Percentiles rank a stretch among this genome's conserved stretches.
These are phyloP conservation scores for Cyaniris semiargus DNA, from an alignment of 2,888 invertebrate species.

Conservation along the genomic window DNA sequence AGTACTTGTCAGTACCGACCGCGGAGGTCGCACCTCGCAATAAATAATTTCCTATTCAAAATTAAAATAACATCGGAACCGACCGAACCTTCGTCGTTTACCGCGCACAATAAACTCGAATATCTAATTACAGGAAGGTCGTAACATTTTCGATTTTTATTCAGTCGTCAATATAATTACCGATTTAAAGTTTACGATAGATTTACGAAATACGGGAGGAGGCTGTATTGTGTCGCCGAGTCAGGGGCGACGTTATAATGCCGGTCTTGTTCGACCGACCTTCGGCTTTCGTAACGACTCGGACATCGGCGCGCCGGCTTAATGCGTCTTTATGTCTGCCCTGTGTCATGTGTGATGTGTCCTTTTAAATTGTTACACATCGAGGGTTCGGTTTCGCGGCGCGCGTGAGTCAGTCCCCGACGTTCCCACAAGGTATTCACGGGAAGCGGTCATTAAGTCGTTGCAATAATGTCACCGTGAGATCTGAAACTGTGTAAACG, in stretches of 20 bases:
- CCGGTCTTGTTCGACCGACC: conserved; percentile 49
- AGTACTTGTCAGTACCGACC: background rate
- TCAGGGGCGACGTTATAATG: conserved; percentile 52
- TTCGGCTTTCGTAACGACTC: conserved; percentile 44
- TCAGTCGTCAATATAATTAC: conserved; percentile 52
- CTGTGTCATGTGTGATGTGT: conserved; percentile 34
- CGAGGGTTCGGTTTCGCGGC: conserved; percentile 54
- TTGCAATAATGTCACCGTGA: conserved; percentile 69
- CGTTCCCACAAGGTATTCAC: conserved; percentile 71
- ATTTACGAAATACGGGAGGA: conserved; percentile 41
- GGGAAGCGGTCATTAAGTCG: conserved; percentile 67
- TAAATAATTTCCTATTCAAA: conserved; percentile 7
- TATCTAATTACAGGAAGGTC: conserved; percentile 19
- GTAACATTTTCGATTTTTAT: conserved; percentile 16
- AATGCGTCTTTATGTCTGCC: conserved; percentile 42
- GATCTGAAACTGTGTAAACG: conserved; percentile 51
- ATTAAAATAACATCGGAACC: background rate
- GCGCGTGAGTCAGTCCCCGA: conserved; percentile 65
- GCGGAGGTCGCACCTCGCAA: background rate
- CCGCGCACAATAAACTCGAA: background rate
- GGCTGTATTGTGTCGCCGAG: conserved; percentile 44
- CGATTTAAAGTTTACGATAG: conserved; percentile 48
- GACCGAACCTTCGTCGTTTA: conserved; percentile 2
- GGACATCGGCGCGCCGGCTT: conserved; percentile 40
- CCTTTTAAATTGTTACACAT: conserved; percentile 43